Evolutionary conservation across 2,797 vertebrate species (phyloP).

Genomic region (Melanotaenia nigrans): DNA sequence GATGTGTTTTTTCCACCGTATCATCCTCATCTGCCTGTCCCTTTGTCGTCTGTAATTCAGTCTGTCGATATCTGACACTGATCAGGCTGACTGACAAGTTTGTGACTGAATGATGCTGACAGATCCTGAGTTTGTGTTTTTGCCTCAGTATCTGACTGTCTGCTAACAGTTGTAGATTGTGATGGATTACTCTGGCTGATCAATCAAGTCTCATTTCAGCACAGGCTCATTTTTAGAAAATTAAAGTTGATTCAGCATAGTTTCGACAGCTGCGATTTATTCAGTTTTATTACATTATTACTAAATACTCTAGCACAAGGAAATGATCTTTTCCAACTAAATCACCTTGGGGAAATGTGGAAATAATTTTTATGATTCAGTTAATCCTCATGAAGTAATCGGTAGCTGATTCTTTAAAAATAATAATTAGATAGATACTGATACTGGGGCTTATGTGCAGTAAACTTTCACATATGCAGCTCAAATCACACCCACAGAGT

Average conservation of each 20-base stretch:
- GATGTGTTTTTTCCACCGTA: not conserved
- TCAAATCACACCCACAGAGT: not conserved
- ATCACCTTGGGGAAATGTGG: not conserved
- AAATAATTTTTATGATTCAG: not conserved
- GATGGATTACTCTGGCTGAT: not conserved
- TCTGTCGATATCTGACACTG: conserved; percentile 39
- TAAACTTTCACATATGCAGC: not conserved
- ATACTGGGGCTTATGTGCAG: not conserved
- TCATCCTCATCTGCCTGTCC: conserved; percentile 23
- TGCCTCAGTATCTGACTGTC: not conserved
- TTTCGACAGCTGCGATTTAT: not conserved
- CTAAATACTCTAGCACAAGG: not conserved
- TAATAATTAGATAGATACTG: too few species aligned
- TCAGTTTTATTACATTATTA: not conserved
- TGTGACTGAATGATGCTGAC: conserved; percentile 13
- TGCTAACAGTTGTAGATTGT: not conserved
- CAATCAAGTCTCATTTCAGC: not conserved
- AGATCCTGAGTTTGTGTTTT: conserved; percentile 8
- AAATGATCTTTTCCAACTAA: not conserved
- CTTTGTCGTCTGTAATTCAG: conserved; percentile 12
- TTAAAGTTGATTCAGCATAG: not conserved
- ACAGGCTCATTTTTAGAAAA: conserved; percentile 6
- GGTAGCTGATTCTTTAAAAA: not conserved
- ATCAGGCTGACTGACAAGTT: conserved; percentile 31
- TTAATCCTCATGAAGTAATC: not conserved